Percentiles rank a stretch among this genome's conserved stretches.
Conservation (phyloP, 2,888 invertebrate genomes). For the Drosophila parthenogenetica region DNA sequence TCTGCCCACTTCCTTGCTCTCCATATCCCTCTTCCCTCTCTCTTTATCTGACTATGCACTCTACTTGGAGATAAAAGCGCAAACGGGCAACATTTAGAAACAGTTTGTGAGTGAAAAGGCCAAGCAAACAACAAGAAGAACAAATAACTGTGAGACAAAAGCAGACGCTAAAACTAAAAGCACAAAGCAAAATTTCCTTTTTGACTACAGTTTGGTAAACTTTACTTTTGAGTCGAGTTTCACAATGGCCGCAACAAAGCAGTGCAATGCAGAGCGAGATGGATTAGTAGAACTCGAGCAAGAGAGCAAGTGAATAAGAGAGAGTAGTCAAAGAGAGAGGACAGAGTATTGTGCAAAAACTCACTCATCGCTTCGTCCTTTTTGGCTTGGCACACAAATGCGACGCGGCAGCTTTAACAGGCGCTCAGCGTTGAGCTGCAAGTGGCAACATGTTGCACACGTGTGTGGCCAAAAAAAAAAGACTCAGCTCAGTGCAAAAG, state of each 20-base stretch:
- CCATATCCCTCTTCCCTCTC: conserved; percentile 14
- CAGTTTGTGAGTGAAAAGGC: conserved; percentile 64
- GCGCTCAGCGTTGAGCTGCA: conserved; percentile 62
- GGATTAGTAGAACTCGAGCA: conserved; percentile 9
- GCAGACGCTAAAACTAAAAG: conserved; percentile 59
- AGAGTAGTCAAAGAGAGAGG: conserved; percentile 18
- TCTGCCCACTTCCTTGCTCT: not conserved
- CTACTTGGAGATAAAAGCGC: conserved; percentile 64
- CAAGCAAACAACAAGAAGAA: conserved; percentile 35
- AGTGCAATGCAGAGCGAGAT: conserved; percentile 25
- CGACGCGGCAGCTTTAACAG: conserved; percentile 73
- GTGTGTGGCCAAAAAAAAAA: conserved; percentile 31
- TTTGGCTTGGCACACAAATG: conserved; percentile 77
- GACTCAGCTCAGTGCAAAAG: conserved; percentile 46
- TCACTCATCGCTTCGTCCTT: conserved; percentile 80
- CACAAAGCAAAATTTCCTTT: conserved; percentile 29
- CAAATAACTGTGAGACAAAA: conserved; percentile 57
- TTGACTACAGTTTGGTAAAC: conserved; percentile 38
- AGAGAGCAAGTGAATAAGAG: conserved; percentile 11
- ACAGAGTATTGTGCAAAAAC: conserved; percentile 28
- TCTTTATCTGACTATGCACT: conserved; percentile 29
- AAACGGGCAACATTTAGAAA: conserved; percentile 56
- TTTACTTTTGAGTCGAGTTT: conserved; percentile 71
- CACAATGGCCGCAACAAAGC: conserved; percentile 46
- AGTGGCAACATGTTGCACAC: conserved; percentile 69